These are phyloP conservation scores for Acanthosoma haemorrhoidale DNA, from an alignment of 2,888 invertebrate species.

Conservation along the genomic window DNA sequence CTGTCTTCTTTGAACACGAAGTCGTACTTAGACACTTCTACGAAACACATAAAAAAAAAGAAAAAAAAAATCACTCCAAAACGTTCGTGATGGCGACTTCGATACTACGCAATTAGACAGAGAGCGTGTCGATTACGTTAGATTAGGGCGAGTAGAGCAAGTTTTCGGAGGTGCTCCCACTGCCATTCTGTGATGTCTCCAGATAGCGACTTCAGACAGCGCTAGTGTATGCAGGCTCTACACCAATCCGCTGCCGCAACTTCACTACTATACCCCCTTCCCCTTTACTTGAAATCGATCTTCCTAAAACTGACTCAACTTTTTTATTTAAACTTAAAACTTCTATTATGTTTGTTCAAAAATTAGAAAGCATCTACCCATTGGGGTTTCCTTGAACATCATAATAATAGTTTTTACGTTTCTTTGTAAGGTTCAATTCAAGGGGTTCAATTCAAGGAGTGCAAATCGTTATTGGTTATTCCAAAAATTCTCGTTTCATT, in stretches of 20 bases:
- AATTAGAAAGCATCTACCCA: too few relatives aligned
- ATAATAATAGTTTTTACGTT: too few relatives aligned
- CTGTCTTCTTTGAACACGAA: background rate
- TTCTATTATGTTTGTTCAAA: too few relatives aligned
- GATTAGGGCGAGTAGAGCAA: background rate
- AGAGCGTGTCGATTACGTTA: background rate
- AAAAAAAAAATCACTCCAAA: background rate
- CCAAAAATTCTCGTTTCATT: too few relatives aligned
- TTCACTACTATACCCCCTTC: background rate
- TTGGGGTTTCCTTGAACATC: too few relatives aligned
- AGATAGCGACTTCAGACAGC: background rate
- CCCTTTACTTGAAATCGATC: background rate
- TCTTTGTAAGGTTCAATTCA: too few relatives aligned
- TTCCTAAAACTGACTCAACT: background rate
- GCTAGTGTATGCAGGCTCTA: constrained; percentile 7
- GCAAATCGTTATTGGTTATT: too few relatives aligned
- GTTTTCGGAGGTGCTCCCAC: background rate
- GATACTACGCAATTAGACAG: too few relatives aligned
- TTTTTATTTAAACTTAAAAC: too few relatives aligned
- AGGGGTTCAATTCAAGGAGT: too few relatives aligned
- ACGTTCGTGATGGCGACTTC: background rate
- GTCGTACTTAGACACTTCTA: background rate
- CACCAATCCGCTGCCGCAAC: background rate
- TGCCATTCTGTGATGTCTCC: constrained; percentile 2
- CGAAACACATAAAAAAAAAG: background rate